A percentile compares a stretch with the other conserved stretches of the same genome.
phyloP scores from a whole-genome alignment of 2,888 invertebrate genomes.

The Strigamia maritima region DNA sequence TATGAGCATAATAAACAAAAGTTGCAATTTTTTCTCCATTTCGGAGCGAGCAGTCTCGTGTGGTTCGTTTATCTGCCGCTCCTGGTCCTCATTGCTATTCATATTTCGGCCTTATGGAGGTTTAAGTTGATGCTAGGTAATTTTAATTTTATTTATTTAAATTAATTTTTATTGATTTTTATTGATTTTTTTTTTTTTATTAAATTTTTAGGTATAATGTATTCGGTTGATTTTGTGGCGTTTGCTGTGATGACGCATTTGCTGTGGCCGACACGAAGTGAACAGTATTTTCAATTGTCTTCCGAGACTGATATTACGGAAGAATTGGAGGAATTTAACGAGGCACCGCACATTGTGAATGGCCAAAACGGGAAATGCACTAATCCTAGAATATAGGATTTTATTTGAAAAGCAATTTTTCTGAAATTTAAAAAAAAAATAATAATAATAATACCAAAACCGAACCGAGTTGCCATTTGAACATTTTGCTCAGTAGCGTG shows the following conservation, averaged over 20 bases:
- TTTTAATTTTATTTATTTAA: background rate
- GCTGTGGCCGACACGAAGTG: constrained; percentile 90
- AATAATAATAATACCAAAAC: background rate
- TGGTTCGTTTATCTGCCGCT: constrained; percentile 98
- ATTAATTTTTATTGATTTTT: background rate
- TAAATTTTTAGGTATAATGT: constrained; percentile 72
- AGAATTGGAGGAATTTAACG: constrained; percentile 85
- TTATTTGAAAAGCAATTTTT: background rate
- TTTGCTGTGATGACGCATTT: constrained; percentile 93
- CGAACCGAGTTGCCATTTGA: background rate
- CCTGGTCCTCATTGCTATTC: constrained; percentile 85
- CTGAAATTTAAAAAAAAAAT: background rate
- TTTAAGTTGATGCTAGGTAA: constrained; percentile 87
- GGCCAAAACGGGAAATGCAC: constrained; percentile 34
- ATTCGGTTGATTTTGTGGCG: constrained; percentile 91
- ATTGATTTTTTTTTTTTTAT: constrained; percentile 26
- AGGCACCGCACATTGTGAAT: constrained; percentile 67
- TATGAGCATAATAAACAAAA: constrained; percentile 78
- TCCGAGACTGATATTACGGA: constrained; percentile 59
- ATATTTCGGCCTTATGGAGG: constrained; percentile 92
- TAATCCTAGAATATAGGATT: background rate
- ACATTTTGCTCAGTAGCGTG: background rate
- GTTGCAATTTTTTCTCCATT: constrained; percentile 88
- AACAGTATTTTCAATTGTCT: constrained; percentile 82
- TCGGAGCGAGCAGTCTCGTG: constrained; percentile 94